These are phyloP conservation scores for Paragorgia papillata DNA, from an alignment of 92 coral and sea anemone species.

Conservation along the genomic window DNA sequence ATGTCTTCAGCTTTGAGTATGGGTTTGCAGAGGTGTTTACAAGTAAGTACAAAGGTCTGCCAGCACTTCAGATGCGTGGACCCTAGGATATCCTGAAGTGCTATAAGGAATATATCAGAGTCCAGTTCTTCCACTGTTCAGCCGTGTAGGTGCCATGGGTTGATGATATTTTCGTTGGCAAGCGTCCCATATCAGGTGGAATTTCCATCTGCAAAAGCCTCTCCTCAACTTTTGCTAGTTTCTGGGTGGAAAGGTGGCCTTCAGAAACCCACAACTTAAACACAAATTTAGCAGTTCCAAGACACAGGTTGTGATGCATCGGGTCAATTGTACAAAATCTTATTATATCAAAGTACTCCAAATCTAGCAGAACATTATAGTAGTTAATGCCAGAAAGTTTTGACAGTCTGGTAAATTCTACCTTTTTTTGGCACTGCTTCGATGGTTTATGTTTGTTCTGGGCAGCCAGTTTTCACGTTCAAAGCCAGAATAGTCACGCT, in stretches of 20 bases:
- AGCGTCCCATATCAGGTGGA: constrained; percentile 53
- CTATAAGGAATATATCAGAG: constrained; percentile 59
- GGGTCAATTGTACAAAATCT: not conserved
- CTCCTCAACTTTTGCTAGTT: constrained; percentile 19
- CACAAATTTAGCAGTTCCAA: not conserved
- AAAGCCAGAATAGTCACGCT: constrained; percentile 60
- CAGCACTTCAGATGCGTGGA: constrained; percentile 56
- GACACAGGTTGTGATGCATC: not conserved
- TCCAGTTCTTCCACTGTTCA: constrained; percentile 79
- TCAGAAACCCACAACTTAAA: constrained; percentile 1
- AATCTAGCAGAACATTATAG: not conserved
- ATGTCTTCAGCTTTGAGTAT: constrained; percentile 30
- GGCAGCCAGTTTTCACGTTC: constrained; percentile 42
- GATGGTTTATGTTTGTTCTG: constrained; percentile 40
- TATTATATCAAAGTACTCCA: constrained; percentile 3
- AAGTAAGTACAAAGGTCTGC: constrained; percentile 59
- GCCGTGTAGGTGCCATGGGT: too few relatives aligned
- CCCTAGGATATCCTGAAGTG: constrained; percentile 54
- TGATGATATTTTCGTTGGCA: constrained; percentile 57
- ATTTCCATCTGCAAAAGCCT: constrained; percentile 46
- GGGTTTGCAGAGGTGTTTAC: constrained; percentile 43
- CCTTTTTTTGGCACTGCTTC: constrained; percentile 36
- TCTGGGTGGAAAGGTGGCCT: constrained; percentile 19
- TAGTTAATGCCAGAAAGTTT: not conserved
- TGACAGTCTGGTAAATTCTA: not conserved